Conservation (phyloP, 2,797 vertebrate species). For the Sparus aurata region DNA sequence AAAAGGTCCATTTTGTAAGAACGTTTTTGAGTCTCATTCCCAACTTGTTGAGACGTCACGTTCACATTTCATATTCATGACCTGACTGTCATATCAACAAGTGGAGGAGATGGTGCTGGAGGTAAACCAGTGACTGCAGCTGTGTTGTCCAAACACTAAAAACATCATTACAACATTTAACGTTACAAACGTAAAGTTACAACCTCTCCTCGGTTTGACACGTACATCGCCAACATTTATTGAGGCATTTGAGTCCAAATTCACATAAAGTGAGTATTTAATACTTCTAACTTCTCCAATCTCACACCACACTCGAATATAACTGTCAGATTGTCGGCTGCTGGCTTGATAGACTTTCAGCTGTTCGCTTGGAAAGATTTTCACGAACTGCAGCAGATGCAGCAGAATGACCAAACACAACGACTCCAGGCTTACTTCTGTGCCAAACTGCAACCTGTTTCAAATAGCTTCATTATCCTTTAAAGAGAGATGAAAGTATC, state of each 20-base stretch:
- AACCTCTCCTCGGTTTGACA: no score
- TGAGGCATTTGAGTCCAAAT: background rate
- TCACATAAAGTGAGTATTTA: background rate
- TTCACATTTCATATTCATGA: no score
- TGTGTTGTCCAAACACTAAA: no score
- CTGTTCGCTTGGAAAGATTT: constrained; percentile 25
- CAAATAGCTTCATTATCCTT: background rate
- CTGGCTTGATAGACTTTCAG: constrained; percentile 9
- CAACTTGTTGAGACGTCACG: no score
- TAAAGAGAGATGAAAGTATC: background rate
- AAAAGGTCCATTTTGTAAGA: no score
- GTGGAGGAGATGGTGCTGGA: no score
- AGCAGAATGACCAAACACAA: background rate
- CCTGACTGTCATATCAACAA: no score
- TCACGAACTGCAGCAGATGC: constrained; percentile 23
- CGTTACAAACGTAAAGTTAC: no score
- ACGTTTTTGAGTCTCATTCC: no score
- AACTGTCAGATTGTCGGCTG: constrained; percentile 20
- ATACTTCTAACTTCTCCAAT: constrained; percentile 11
- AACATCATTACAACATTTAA: no score
- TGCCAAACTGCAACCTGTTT: constrained; percentile 12
- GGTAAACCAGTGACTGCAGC: no score
- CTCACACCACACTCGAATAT: constrained; percentile 28
- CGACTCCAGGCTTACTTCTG: background rate
- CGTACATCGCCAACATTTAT: no score